Evolutionary conservation across 2,888 invertebrate genomes (phyloP), one percentile per base, ranked within the genome.

Genomic region (Lottia gigantea): DNA sequence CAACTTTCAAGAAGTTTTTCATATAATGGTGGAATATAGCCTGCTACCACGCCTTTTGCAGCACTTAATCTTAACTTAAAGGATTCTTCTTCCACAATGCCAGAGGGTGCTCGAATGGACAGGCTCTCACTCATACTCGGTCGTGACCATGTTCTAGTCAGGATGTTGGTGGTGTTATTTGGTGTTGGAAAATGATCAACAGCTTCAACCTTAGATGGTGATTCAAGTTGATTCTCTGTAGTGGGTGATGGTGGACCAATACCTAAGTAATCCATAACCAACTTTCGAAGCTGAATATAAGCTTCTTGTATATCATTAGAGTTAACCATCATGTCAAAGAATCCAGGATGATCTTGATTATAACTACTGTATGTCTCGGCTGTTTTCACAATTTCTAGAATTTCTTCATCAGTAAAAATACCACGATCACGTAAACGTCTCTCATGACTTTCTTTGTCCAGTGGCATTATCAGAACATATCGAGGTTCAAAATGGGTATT

Each of bases 221-320:
- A 12, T 23, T 55, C 55, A 19, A 79, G 78, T 8, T 77, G 77
- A 23, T 66, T 67, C 8, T 83, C 82, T 0, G 82, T 81, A 23
- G 70, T 65, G 8, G 78, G 70, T 16, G 82, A 79, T 23, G 78
- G 76, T 7, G 76, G 74, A 31, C 80, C 80, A 67, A 88, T 85
- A 46, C 88, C 88, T 23, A 88, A 79, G 72, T 88, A 88, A 71
- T 88, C 87, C 84, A 88, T 86, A 12, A 88, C 87, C n/a, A 88
- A 79, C 19, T 84, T 74, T 2, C 86, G 79, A 62, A 88, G 75
- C 26, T 82, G 79, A 46, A 74, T 79, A 79, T 88, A 88, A 0
- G 87, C 86, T 23, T 85, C 86, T 26, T 83, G 83, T 15, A 88
- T 85, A 75, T 88, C 87, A 82, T 88, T 86, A 76, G 84, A 84